Evolutionary conservation across 2,797 vertebrate genomes (phyloP).

Genomic region (Adelosebastes latens): DNA sequence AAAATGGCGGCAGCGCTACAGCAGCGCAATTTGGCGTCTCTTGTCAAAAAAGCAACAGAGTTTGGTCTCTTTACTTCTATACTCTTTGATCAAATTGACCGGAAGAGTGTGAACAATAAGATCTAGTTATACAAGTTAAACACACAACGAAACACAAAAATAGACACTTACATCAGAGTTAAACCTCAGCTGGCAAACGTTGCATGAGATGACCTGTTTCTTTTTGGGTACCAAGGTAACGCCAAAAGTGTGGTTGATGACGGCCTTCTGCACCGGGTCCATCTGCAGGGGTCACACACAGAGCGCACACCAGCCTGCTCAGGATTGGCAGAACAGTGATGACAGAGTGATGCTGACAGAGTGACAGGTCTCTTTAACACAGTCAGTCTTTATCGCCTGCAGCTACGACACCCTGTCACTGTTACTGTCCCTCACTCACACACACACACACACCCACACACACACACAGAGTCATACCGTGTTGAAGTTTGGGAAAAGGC

Average conservation of each 20-base stretch:
- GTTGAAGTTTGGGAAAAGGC: conserved; percentile 97
- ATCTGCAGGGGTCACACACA: conserved; percentile 86
- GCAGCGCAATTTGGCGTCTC: too few species aligned
- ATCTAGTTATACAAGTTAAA: conserved; percentile 36
- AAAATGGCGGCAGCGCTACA: too few species aligned
- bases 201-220: conserved; percentile 96
- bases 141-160: background rate
- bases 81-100: background rate
- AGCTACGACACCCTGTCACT: conserved; percentile 15
- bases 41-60: too few species aligned
- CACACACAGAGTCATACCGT: conserved; percentile 84
- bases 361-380: conserved; percentile 13
- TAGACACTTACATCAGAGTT: conserved; percentile 92
- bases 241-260: conserved; percentile 98
- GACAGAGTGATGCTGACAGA: conserved; percentile 14
- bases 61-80: too few species aligned
- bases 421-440: conserved; percentile 20
- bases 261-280: conserved; percentile 99
- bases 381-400: background rate
- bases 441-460: background rate
- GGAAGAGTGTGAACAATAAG: background rate
- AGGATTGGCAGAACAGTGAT: background rate
- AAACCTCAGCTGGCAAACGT: conserved; percentile 96
- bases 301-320: conserved; percentile 28
- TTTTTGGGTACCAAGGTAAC: conserved; percentile 93